Evolutionary conservation across 2,113 vertebrate genomes (phyloP).

Genomic region (Oophaga pumilio): DNA sequence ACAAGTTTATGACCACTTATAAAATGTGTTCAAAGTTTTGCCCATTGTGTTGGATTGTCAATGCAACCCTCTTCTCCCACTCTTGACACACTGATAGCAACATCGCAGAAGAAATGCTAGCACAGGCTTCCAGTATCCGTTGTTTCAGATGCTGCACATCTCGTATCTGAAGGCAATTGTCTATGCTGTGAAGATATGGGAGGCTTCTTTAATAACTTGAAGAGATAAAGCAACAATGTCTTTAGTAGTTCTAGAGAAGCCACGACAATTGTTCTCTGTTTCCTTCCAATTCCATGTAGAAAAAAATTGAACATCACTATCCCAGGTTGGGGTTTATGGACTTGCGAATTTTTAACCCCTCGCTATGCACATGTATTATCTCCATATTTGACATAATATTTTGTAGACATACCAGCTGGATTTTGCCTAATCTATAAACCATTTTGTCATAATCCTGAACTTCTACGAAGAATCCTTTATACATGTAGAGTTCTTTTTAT

Average conservation of each 20-base stretch:
- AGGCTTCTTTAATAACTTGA: no score
- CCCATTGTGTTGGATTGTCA: no score
- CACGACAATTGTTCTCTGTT: not conserved
- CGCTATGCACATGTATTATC: no score
- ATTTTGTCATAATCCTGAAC: conserved; percentile 18
- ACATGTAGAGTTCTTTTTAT: conserved; percentile 48
- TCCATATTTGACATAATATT: not conserved
- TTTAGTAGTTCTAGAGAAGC: not conserved
- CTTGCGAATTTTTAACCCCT: not conserved
- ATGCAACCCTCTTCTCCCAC: no score
- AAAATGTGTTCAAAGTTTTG: no score
- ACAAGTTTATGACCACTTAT: no score
- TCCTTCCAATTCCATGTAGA: not conserved
- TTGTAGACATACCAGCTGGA: not conserved
- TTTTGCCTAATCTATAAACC: not conserved
- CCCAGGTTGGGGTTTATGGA: not conserved
- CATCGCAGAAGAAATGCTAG: no score
- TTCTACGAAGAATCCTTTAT: conserved; percentile 10
- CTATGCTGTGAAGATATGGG: no score
- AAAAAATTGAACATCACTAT: not conserved
- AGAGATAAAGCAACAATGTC: not conserved
- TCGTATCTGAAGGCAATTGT: no score
- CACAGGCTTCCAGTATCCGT: no score
- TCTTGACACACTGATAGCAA: no score
- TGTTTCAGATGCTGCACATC: no score